Evolutionary conservation across 2,888 invertebrate genomes (phyloP).

Genomic region (Hypselothyrea guttata): DNA sequence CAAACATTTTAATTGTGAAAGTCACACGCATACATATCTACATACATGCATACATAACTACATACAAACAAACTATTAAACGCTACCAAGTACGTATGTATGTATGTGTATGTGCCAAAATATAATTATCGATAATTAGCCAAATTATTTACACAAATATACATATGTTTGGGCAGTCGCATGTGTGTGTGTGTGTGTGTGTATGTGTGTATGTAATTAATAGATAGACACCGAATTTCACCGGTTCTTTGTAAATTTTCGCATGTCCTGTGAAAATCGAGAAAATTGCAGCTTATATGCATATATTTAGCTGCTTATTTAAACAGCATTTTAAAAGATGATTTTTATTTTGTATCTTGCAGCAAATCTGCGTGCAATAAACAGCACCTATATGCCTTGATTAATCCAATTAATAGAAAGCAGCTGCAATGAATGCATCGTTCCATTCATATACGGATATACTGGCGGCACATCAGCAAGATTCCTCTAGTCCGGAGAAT

Average conservation of each 20-base stretch:
- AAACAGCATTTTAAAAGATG: neutral
- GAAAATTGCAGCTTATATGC: neutral
- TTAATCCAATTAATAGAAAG: constrained; percentile 62
- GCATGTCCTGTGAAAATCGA: no score
- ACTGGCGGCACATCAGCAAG: constrained; percentile 86
- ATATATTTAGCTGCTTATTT: neutral
- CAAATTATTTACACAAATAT: constrained; percentile 5
- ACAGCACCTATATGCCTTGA: constrained; percentile 64
- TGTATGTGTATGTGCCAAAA: neutral
- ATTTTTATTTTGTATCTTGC: constrained; percentile 16
- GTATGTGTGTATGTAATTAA: no score
- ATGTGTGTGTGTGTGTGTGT: no score
- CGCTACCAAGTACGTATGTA: neutral
- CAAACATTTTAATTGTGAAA: neutral
- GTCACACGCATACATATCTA: neutral
- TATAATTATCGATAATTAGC: constrained; percentile 5
- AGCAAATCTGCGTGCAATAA: constrained; percentile 51
- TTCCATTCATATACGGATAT: constrained; percentile 93
- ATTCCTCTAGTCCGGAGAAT: constrained; percentile 88
- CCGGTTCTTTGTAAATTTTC: constrained; percentile 2
- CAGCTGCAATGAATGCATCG: constrained; percentile 93
- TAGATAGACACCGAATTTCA: neutral
- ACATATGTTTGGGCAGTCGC: no score
- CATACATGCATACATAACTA: neutral
- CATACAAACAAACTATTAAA: neutral